Evolutionary conservation across 1,140 invertebrate species (phyloP).

Genomic region (Schlechtendalia chinensis): DNA sequence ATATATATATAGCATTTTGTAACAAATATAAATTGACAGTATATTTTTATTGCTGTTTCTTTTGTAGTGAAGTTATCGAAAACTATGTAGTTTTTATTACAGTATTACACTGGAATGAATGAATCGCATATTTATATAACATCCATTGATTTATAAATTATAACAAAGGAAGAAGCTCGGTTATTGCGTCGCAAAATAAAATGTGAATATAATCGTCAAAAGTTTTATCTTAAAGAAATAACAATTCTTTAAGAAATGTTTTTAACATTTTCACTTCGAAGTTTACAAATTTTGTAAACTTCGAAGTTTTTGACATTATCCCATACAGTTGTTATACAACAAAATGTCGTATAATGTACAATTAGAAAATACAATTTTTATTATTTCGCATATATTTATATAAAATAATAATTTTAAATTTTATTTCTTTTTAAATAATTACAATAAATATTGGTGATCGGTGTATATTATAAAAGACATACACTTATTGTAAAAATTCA

Average conservation of each 20-base stretch:
- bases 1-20: neutral
- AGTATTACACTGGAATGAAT: neutral
- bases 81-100: slow-evolving; percentile 2
- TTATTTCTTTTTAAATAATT: too few relatives aligned
- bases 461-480: too few relatives aligned
- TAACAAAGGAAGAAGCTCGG: neutral
- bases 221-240: slow-evolving; percentile 12
- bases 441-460: too few relatives aligned
- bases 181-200: neutral
- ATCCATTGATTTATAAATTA: neutral
- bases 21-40: neutral
- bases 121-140: neutral
- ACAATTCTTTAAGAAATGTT: neutral
- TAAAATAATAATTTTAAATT: too few relatives aligned
- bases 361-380: too few relatives aligned
- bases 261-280: too few relatives aligned
- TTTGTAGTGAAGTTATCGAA: slow-evolving; percentile 4
- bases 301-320: neutral
- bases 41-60: neutral
- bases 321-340: neutral
- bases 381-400: too few relatives aligned
- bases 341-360: too few relatives aligned
- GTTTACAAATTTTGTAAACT: too few relatives aligned
- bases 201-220: neutral
- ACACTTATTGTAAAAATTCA: too few relatives aligned